A percentile compares a stretch with the other conserved stretches of the same genome.
Evolutionary conservation across 1,140 invertebrate species (phyloP).

Genomic region (Drosophila novamexicana): DNA sequence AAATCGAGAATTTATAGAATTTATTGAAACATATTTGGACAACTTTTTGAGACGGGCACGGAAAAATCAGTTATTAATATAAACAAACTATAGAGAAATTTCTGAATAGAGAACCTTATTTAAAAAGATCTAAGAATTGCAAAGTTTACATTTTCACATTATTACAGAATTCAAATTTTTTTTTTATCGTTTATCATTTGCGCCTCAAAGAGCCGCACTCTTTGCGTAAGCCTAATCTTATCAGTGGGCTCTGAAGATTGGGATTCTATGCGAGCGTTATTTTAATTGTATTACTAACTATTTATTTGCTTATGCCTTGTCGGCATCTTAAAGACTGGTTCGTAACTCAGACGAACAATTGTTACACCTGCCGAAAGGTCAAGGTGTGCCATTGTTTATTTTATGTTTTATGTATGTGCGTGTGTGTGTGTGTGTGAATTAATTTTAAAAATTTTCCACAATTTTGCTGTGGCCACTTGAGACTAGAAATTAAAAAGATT

Average conservation of each 20-base stretch:
- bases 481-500: slow-evolving; percentile 1
- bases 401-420: slow-evolving; percentile 15
- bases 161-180: not conserved
- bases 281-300: slow-evolving; percentile 16
- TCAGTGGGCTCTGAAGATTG: slow-evolving; percentile 21
- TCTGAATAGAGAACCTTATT: not conserved
- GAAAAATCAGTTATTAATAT: slow-evolving; percentile 3
- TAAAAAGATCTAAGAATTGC: not conserved
- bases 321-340: slow-evolving; percentile 45
- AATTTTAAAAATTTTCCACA: slow-evolving; percentile 15
- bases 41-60: not conserved
- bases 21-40: not conserved
- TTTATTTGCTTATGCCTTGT: slow-evolving; percentile 27
- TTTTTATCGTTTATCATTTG: not conserved
- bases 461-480: slow-evolving; percentile 7
- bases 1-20: not conserved
- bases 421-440: not conserved
- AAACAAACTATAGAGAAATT: not conserved
- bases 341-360: slow-evolving; percentile 15
- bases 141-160: not conserved
- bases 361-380: slow-evolving; percentile 47
- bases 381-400: slow-evolving; percentile 40
- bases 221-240: slow-evolving; percentile 53
- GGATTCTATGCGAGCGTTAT: slow-evolving; percentile 6
- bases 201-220: slow-evolving; percentile 7